Conservation (phyloP, 2,797 vertebrate species). For the Rhabdomys pumilio region DNA sequence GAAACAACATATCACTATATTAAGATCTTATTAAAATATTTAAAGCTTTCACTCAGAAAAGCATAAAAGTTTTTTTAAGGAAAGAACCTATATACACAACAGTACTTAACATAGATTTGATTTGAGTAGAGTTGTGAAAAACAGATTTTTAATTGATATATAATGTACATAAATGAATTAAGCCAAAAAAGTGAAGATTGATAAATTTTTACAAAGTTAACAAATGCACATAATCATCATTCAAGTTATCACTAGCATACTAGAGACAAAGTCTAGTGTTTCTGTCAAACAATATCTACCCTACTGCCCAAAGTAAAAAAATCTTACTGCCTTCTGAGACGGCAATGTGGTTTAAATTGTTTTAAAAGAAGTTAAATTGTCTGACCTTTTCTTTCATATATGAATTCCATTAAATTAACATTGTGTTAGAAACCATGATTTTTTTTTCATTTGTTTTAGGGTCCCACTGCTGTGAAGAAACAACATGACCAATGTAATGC, state of each 20-base stretch:
- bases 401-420: not conserved
- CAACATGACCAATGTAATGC: too few species aligned
- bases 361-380: not conserved
- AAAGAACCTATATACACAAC: not conserved
- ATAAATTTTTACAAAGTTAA: not conserved
- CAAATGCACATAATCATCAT: not conserved
- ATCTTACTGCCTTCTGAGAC: not conserved
- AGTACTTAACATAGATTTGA: not conserved
- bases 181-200: not conserved
- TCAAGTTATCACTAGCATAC: not conserved
- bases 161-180: not conserved
- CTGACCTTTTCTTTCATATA: not conserved
- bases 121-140: not conserved
- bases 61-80: not conserved
- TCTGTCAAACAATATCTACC: not conserved
- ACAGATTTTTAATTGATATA: not conserved
- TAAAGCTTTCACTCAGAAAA: not conserved
- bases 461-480: too few species aligned
- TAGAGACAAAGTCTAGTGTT: not conserved
- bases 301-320: not conserved
- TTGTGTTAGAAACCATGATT: not conserved
- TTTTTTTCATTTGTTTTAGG: too few species aligned
- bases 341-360: not conserved
- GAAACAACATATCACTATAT: not conserved
- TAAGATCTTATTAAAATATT: constrained; percentile 14